Evolutionary conservation across 2,113 vertebrate genomes (phyloP).

Genomic region (Montifringilla adamsi): DNA sequence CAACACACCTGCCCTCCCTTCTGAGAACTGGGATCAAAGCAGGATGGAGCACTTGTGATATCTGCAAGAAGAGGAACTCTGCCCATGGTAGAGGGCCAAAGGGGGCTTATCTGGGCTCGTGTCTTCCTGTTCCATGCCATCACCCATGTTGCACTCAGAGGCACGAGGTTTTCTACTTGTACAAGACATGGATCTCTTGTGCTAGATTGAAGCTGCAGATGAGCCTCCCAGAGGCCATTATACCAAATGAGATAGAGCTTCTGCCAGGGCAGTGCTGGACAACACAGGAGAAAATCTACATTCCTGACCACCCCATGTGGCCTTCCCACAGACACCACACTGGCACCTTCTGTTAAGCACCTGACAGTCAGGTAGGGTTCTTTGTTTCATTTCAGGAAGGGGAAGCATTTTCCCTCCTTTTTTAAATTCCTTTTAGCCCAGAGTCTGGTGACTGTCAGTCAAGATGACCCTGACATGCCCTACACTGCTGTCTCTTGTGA

Average conservation of each 20-base stretch:
- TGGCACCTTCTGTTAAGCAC: background rate
- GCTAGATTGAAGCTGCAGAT: background rate
- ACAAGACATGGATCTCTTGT: background rate
- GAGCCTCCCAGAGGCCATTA: background rate
- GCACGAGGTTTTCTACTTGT: background rate
- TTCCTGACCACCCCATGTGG: background rate
- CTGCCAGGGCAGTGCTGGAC: background rate
- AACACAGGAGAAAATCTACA: background rate
- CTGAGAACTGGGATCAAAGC: background rate
- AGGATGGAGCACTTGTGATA: background rate
- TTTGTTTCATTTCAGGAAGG: background rate
- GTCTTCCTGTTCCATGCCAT: background rate
- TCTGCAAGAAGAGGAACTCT: background rate
- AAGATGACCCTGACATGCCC: background rate
- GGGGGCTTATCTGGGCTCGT: background rate
- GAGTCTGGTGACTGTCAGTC: background rate
- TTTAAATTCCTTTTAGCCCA: background rate
- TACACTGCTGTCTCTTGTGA: background rate
- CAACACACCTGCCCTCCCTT: background rate
- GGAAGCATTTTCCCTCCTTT: background rate
- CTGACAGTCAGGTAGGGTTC: background rate
- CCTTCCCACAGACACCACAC: background rate
- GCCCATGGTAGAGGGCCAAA: background rate
- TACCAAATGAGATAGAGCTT: background rate
- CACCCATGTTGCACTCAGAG: background rate